phyloP scores from a whole-genome alignment of 1,140 invertebrate species.

The Xylocopa sonorina region DNA sequence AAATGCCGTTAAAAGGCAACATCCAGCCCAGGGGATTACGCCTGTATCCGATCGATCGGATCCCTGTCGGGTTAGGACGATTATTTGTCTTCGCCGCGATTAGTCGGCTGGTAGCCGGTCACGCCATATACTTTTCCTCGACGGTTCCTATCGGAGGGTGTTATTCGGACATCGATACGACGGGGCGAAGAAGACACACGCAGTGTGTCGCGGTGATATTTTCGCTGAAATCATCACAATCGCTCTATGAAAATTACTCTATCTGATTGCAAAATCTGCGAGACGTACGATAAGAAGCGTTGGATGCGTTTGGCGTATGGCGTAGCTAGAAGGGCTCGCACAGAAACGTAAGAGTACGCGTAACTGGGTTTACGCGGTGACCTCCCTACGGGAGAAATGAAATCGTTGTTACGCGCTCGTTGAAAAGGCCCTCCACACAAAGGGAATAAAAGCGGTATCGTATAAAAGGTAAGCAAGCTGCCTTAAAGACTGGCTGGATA shows the following conservation, averaged over 20 bases:
- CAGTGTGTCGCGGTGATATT: neutral
- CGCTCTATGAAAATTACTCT: constrained; percentile 32
- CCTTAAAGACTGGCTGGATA: neutral
- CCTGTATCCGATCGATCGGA: constrained; percentile 30
- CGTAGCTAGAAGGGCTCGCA: constrained; percentile 41
- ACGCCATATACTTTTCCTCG: neutral
- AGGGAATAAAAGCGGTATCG: neutral
- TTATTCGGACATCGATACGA: neutral
- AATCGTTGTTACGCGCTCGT: neutral
- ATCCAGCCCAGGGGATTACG: constrained; percentile 31
- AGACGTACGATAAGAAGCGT: too few species aligned
- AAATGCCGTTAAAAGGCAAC: constrained; percentile 60
- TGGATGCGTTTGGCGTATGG: too few species aligned
- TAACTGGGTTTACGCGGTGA: constrained; percentile 48
- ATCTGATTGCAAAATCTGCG: constrained; percentile 28
- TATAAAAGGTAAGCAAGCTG: constrained; percentile 17
- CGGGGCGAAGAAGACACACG: neutral
- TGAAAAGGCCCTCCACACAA: neutral
- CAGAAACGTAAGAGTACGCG: neutral
- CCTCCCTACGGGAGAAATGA: constrained; percentile 15
- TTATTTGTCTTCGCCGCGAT: constrained; percentile 44
- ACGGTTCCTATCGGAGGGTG: neutral
- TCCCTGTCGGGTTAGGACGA: neutral
- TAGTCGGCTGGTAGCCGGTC: neutral
- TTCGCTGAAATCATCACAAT: constrained; percentile 9